phyloP scores from a whole-genome alignment of 2,797 vertebrate genomes.

The Dryobates pubescens region DNA sequence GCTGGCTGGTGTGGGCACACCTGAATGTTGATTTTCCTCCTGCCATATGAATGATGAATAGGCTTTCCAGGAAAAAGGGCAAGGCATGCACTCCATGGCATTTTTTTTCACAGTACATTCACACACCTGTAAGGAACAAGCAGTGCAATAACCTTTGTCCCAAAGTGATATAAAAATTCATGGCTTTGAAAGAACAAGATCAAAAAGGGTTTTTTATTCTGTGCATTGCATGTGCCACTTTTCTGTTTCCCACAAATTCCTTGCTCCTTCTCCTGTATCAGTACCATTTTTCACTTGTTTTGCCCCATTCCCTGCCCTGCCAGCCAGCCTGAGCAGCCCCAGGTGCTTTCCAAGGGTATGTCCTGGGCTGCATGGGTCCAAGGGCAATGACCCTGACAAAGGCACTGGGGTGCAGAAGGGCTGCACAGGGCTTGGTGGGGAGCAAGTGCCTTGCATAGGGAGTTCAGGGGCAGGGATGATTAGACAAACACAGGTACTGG shows the following conservation, averaged over 20 bases:
- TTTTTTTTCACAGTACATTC: background rate
- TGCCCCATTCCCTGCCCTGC: too few species aligned
- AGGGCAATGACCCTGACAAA: background rate
- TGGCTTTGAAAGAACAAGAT: background rate
- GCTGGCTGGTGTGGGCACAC: background rate
- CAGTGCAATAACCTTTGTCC: background rate
- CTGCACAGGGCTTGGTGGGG: fast-evolving
- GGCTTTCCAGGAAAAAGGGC: background rate
- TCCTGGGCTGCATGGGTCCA: fast-evolving
- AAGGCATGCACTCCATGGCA: background rate
- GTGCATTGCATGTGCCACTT: background rate
- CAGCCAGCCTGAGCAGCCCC: background rate
- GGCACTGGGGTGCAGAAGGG: background rate
- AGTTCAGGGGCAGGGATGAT: background rate
- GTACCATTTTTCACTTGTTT: background rate
- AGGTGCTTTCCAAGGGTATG: background rate
- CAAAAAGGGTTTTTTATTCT: background rate
- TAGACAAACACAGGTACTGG: background rate
- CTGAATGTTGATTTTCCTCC: background rate
- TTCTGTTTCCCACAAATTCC: background rate
- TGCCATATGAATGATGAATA: background rate
- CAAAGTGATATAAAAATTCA: background rate
- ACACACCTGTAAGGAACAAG: background rate
- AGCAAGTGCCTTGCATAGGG: too few species aligned
- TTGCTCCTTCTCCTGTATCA: background rate